Base-by-base conservation (phyloP, 2,113 vertebrate species). In the Cercopithecus mona region DNA sequence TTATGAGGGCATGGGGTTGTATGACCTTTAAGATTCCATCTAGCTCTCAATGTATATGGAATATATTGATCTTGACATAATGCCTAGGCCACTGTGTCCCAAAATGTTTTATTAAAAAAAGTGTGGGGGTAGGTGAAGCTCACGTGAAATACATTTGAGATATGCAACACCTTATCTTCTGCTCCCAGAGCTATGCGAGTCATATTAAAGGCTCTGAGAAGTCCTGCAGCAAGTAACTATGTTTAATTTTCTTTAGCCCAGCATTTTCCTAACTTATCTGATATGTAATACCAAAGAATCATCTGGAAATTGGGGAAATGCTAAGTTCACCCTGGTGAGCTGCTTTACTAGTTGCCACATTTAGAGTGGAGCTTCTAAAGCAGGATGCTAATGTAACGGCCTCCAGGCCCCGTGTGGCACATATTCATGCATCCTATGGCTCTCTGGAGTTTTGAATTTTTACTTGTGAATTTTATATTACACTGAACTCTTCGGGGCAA, bases 191-290 rank as follows among this genome's bases (percentile, higher is more conserved):
- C 20, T 38, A 40, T 20, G 5, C 10, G 48, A 30, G 16, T n/a
- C 25, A 75, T 23, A 89, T 35, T 64, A 82, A 97, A 92, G 70
- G 81, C 70, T 93, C 85, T 75, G 85, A 96, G 70, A 97, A 96
- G 40, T 88, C 76, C 88, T 48, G 52, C 81, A 75, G 68, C 35
- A 50, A 66, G 6, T 35, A 38, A 25, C 27, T 25, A 72, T 3
- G 27, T 30, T 66, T 66, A 50, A 57, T 68, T 87, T 79, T 66
- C 68, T 43, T n/a, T 40, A 27, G 48, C 6, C 30, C 50, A 61
- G 40, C 10, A 22, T 22, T 78, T n/a, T 61, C n/a, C 40, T 27
- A 48, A 43, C 48, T 66, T 22, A 64, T 52, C 43, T 91, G 64
- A 52, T 2, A 32, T 23, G 35, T 10, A 25, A 91, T 25, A 43